Evolutionary conservation across 1,140 invertebrate species (phyloP), one percentile per base, ranked within the genome.

Genomic region (Pristionchus pacificus): DNA sequence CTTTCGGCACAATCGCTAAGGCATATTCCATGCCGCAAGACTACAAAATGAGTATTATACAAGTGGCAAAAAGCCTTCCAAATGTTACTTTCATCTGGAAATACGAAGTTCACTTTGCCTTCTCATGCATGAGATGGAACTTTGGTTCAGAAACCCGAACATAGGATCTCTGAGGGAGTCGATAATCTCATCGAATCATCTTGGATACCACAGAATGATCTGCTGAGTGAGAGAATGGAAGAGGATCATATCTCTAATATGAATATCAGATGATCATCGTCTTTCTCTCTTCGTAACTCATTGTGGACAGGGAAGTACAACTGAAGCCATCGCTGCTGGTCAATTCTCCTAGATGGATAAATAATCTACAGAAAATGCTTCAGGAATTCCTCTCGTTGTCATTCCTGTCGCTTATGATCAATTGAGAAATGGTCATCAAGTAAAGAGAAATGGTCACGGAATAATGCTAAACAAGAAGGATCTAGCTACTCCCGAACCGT

Each of bases 71-170:
- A 65, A 19, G 13, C 6, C 27, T 65, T 29, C 62, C 62, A 13
- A 25, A 65, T 19, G 62, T 65, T 32, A 19, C 38, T 6, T 65
- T 65, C 38, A 6, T 65, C 6, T 65, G 62, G 62, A 65, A 65
- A 30, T 65, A 65, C 62, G 62, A 65, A 65, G 27, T 13, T 3
- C 19, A 6, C 10, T 28, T 32, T 32, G 29, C 6, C 3, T 31
- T 65, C 29, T 65, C 30, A n/a, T n/a, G n/a, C n/a, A n/a, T n/a
- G n/a, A n/a, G n/a, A n/a, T n/a, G n/a, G n/a, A n/a, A n/a, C n/a
- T n/a, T n/a, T n/a, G n/a, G n/a, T n/a, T n/a, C n/a, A n/a, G n/a
- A n/a, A n/a, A n/a, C n/a, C n/a, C n/a, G n/a, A n/a, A n/a, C n/a
- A n/a, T n/a, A n/a, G n/a, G n/a, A n/a, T n/a, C 25, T 13, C 62